Evolutionary conservation across 2,113 vertebrate species (phyloP), one percentile per base, ranked within the genome.

Genomic region (Butorides virescens): DNA sequence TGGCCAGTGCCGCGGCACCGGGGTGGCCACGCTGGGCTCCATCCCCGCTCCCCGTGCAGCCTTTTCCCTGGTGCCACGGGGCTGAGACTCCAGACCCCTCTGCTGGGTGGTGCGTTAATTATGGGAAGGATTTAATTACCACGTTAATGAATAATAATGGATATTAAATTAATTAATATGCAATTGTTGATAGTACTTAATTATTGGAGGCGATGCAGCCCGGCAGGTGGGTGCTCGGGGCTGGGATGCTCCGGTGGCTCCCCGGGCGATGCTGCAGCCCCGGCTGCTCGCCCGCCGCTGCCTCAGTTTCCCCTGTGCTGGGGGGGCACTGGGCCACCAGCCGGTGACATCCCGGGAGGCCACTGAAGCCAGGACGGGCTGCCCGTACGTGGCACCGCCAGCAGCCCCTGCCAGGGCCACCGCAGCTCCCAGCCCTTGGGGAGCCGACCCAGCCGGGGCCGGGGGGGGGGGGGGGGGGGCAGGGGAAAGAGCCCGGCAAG

Each of bases 101-200:
- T 63, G 90, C 93, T 56, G 88, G 92, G 68, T 36, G 92, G 50
- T 8, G 47, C 10, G 84, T 68, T 96, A 94, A 93, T 95, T 90
- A 93, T 7, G 39, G 92, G 81, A 85, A 95, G 95, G 90, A 36
- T 75, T 97, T 93, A 96, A 97, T 97, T 95, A 86, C 88, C 20
- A 12, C 20, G 47, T 92, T 96, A 95, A 95, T 92, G 92, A 95
- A 96, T 93, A 95, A 93, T 87, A 94, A 95, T 95, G 90, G 92
- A 37, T 96, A 96, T 97, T 93, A 89, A 94, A 95, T 96, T 93
- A 94, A 96, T 96, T 96, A 96, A 94, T 94, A 90, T 25, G 86
- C 85, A 61, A 46, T 93, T 96, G 92, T 96, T 97, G 95, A 95
- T 94, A 85, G 82, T 67, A 46, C 27, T 94, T 95, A 93, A 94